Base-by-base conservation (phyloP, 2,113 vertebrate species). In the Tricholaema leucomelas region DNA sequence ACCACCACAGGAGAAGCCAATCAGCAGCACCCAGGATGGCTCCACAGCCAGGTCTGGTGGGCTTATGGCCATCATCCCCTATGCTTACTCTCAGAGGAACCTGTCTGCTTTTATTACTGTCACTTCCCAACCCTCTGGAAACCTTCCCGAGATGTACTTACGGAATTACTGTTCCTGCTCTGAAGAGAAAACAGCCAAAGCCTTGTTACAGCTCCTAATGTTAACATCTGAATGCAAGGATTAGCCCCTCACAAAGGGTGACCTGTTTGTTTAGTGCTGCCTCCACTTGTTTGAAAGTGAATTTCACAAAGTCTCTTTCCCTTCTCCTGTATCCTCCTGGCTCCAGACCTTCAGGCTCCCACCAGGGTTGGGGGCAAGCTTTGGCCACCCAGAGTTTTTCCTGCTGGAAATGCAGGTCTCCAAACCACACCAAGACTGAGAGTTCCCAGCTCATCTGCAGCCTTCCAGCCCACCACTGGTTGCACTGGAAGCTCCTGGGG, bases 151-250 rank as follows among this genome's bases (percentile, higher is more conserved):
- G 83, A 88, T n/a, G 75, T 95, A 93, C 96, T 96, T 88, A 94
- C 2, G 0, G 92, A 93, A 95, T 96, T 94, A 85, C 72, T 93
- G 72, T n/a, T 94, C 83, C 79, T 65, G 14, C 83, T 95, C 91
- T 79, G 87, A 85, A 85, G 95, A 87, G 91, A 93, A 93, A 92
- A 91, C 65, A 96, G 81, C 94, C 59, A 83, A 95, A 94, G 77
- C 92, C 91, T 82, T 91, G 81, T 83, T 94, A 78, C 72, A 79
- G 92, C 88, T 93, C 87, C 90, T 83, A 81, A 93, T 11, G 79
- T 95, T 94, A 91, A 83, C 88, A 92, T 94, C 92, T 95, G 84
- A 96, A 92, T 79, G 86, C 90, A 65, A 79, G 90, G 93, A 95
- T 96, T 92, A 94, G 65, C 84, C 75, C 72, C 70, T 85, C 56